Evolutionary conservation across 2,113 vertebrate genomes (phyloP), one percentile per base, ranked within the genome.

Genomic region (Grus americana): DNA sequence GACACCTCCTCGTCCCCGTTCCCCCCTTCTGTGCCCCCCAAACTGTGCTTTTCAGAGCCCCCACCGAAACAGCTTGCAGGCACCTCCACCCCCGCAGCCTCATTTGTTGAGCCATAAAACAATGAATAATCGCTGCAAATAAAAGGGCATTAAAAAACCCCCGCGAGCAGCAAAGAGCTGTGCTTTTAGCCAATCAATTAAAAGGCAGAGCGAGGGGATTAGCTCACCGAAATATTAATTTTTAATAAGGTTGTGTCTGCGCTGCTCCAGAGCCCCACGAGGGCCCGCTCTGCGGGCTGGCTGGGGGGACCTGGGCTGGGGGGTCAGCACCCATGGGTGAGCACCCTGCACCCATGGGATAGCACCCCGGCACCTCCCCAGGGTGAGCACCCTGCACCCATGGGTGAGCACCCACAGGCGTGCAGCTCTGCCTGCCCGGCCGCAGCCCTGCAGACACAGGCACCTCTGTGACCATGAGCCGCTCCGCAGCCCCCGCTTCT

Each of bases 101-200:
- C 95, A 50, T 92, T 94, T 90, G 95, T 79, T 85, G 40, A 50
- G 93, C 95, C 83, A 93, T 97, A 97, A 98, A 98, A 92, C 93
- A 13, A 50, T 79, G 91, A 97, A 97, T 95, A 97, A 96, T 93
- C 24, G 15, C 90, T 94, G 84, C 87, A 91, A 96, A 97, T 94
- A 93, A 95, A 97, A 96, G 79, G 79, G 59, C 72, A 91, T 83
- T 91, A 88, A 92, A 92, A 88, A 88, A 79, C 24, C 0, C 49
- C 6, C 8, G 6, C 1, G 10, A 74, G 32, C 68, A n/a, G 61
- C 79, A 93, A 83, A 78, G 68, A 96, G 90, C 67, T 22, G 20
- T 52, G 96, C 98, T 98, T 98, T 98, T 94, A 98, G 95, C 86
- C 96, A 97, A 98, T 98, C 98, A 97, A 98, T 98, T 98, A 98